Conservation (phyloP, 2,888 invertebrate genomes). For the Pterostichus madidus region DNA sequence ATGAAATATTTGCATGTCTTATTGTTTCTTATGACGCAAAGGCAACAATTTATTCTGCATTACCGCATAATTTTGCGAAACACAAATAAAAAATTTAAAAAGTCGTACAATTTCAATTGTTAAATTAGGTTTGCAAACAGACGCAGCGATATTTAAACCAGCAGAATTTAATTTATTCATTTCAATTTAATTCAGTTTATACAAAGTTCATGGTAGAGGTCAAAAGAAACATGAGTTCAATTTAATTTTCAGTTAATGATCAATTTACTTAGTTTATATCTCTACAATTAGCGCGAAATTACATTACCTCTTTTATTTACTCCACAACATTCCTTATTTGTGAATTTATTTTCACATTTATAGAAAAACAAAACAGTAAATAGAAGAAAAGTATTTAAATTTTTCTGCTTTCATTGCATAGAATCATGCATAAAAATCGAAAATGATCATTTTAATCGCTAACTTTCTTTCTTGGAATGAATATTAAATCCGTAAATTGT, state of each 20-base stretch:
- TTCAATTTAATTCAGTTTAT: constrained; percentile 11
- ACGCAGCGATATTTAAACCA: not conserved
- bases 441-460: not conserved
- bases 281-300: constrained; percentile 18
- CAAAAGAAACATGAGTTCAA: constrained; percentile 24
- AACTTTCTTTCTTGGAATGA: constrained; percentile 22
- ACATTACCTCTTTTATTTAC: not conserved
- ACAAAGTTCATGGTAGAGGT: constrained; percentile 32
- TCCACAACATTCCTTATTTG: not conserved
- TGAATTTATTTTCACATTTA: not conserved
- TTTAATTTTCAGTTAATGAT: constrained; percentile 11
- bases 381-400: too few relatives aligned
- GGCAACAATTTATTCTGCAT: too few relatives aligned
- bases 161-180: constrained; percentile 2
- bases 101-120: too few relatives aligned
- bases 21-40: too few relatives aligned
- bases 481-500: not conserved
- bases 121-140: too few relatives aligned
- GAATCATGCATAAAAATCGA: not conserved
- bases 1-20: too few relatives aligned
- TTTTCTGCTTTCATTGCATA: not conserved
- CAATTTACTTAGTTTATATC: not conserved
- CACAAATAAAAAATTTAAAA: too few relatives aligned
- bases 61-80: too few relatives aligned
- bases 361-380: not conserved